Evolutionary conservation across 2,113 vertebrate species (phyloP), one percentile per base, ranked within the genome.

Genomic region (Panthera leo): DNA sequence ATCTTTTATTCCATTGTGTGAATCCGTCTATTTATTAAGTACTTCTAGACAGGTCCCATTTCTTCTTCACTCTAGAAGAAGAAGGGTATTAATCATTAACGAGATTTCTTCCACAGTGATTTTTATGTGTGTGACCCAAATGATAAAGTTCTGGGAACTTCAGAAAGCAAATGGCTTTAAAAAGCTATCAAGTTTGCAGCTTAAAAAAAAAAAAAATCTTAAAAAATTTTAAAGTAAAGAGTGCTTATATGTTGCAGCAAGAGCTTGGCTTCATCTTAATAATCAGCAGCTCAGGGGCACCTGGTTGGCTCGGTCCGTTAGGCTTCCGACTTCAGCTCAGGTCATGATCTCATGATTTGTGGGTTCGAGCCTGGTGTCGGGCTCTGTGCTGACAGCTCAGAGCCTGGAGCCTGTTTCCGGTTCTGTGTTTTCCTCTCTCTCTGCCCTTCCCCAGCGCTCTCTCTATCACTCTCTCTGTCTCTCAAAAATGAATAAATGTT

Each of bases 21-120:
- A 85, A 85, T 36, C 88, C 29, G 48, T 87, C 53, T 79, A 31
- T 73, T 96, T 91, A 71, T 86, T 93, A 76, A 63, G 25, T 95
- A 31, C 65, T 82, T 78, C 2, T 76, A 36, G 42, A 61, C 19
- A 79, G 11, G 18, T 78, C n/a, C 7, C 82, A 79, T 78, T 95
- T 63, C 34, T 88, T 25, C 18, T 70, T 45, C 29, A 31, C 2
- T 55, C 8, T 53, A 45, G 48, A 39, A 14, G 70, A 89, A 87
- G 53, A 75, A 97, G 48, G n/a, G 67, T 65, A 34, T 88, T 95
- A 71, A 86, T 95, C 83, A 94, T 89, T 65, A 65, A 89, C 85
- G 79, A 93, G 18, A 76, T 85, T 94, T 91, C 48, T 89, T 94
- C 23, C n/a, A 10, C 34, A 89, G 45, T 75, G 58, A 70, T 80